A percentile compares a stretch with the other conserved stretches of the same genome.
Evolutionary conservation across 2,888 invertebrate species (phyloP).

Genomic region (Bimastos eiseni): DNA sequence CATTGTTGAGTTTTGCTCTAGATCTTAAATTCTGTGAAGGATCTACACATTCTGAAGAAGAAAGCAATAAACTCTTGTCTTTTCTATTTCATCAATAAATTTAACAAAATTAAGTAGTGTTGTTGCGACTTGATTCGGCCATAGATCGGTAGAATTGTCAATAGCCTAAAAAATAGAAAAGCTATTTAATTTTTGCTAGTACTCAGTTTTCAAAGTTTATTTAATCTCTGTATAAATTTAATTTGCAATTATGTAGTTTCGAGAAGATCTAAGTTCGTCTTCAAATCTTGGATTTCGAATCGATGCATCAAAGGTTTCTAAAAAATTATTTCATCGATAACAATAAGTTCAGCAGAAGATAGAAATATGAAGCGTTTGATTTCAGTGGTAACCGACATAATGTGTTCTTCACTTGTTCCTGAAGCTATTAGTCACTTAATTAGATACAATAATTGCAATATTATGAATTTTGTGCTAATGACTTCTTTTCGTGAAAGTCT

Average conservation of each 20-base stretch:
- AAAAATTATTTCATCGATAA: neutral
- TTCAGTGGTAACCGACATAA: neutral
- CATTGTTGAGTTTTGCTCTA: too few species aligned
- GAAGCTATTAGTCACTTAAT: too few species aligned
- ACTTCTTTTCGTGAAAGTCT: too few species aligned
- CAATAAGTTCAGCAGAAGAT: neutral
- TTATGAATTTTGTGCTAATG: too few species aligned
- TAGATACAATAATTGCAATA: too few species aligned
- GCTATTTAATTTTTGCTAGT: neutral
- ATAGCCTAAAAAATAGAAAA: neutral
- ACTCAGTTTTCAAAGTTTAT: neutral
- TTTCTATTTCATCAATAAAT: too few species aligned
- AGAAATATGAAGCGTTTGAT: neutral
- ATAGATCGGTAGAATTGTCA: neutral
- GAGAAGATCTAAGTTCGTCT: slow-evolving; percentile 90
- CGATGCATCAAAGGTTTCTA: slow-evolving; percentile 81
- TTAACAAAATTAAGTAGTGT: too few species aligned
- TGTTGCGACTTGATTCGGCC: too few species aligned
- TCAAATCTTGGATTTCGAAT: slow-evolving; percentile 91
- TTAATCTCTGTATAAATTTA: neutral
- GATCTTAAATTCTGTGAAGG: too few species aligned
- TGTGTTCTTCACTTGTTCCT: too few species aligned
- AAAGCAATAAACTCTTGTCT: too few species aligned
- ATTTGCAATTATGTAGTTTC: slow-evolving; percentile 44
- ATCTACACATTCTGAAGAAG: too few species aligned